These are phyloP conservation scores for Umimayanthus kanabou DNA, from an alignment of 92 coral and sea anemone species.

Conservation along the genomic window DNA sequence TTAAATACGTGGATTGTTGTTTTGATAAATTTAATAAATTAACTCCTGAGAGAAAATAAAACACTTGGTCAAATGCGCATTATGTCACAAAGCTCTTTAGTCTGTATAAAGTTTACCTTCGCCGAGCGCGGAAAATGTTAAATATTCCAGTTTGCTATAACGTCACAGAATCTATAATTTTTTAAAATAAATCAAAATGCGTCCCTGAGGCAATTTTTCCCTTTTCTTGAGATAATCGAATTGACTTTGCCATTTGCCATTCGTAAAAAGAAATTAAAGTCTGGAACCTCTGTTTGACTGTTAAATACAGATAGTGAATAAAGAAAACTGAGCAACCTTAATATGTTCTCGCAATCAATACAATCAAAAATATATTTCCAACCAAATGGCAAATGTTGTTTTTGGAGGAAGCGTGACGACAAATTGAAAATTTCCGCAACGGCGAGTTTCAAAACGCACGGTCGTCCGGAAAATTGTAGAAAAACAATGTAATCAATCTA, in stretches of 20 bases:
- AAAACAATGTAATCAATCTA: neutral
- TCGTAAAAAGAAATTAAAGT: neutral
- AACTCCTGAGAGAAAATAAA: constrained; percentile 1
- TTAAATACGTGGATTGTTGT: neutral
- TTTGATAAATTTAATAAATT: neutral
- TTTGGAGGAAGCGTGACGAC: neutral
- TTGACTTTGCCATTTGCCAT: neutral
- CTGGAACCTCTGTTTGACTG: neutral
- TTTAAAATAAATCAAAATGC: neutral
- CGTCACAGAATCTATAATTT: neutral
- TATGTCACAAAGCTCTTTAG: neutral
- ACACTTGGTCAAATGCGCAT: neutral
- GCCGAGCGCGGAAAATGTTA: neutral
- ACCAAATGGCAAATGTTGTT: neutral
- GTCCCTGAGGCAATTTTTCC: neutral
- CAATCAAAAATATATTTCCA: neutral
- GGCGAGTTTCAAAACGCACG: neutral
- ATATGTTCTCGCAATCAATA: neutral
- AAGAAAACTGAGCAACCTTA: neutral
- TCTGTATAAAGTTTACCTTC: neutral
- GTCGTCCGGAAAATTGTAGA: constrained; percentile 6
- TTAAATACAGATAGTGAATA: no score
- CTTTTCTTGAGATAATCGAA: neutral
- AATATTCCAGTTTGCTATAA: neutral
- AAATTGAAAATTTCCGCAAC: neutral